Evolutionary conservation across 2,113 vertebrate species (phyloP).

Genomic region (Tupaia tana): DNA sequence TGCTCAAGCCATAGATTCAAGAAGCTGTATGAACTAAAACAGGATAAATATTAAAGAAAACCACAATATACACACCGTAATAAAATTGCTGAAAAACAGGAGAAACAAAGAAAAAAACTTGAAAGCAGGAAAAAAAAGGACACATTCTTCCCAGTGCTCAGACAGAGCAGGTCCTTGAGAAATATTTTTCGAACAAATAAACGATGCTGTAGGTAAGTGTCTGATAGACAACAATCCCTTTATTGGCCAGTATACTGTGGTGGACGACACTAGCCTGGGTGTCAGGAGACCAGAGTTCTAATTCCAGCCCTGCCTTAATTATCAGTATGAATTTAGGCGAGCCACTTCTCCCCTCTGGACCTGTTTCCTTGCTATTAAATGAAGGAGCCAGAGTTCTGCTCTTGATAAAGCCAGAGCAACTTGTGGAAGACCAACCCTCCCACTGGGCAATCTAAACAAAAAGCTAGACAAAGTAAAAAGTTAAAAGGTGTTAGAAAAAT

Average conservation of each 20-base stretch:
- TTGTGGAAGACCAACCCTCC: not conserved
- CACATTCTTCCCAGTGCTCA: not conserved
- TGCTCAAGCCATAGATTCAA: not conserved
- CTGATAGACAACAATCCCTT: not conserved
- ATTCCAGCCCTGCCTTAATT: constrained; percentile 39
- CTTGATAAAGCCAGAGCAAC: not conserved
- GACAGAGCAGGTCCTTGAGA: not conserved
- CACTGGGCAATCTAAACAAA: not conserved
- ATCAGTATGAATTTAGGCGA: not conserved
- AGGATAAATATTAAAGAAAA: constrained; percentile 46
- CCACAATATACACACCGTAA: not conserved
- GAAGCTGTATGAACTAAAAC: not conserved
- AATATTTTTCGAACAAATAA: not conserved
- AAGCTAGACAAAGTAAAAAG: not conserved
- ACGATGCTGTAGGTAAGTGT: not conserved
- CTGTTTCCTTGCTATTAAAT: not conserved
- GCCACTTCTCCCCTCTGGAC: not conserved
- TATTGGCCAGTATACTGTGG: not conserved
- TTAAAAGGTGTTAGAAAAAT: not conserved
- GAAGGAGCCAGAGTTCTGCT: not conserved
- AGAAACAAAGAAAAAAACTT: constrained; percentile 44
- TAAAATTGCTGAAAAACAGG: constrained; percentile 39
- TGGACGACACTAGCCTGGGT: not conserved
- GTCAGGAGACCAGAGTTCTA: constrained; percentile 2
- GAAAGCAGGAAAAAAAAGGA: not conserved